Conservation (phyloP, 2,113 vertebrate genomes). For the Laticauda laticaudata region DNA sequence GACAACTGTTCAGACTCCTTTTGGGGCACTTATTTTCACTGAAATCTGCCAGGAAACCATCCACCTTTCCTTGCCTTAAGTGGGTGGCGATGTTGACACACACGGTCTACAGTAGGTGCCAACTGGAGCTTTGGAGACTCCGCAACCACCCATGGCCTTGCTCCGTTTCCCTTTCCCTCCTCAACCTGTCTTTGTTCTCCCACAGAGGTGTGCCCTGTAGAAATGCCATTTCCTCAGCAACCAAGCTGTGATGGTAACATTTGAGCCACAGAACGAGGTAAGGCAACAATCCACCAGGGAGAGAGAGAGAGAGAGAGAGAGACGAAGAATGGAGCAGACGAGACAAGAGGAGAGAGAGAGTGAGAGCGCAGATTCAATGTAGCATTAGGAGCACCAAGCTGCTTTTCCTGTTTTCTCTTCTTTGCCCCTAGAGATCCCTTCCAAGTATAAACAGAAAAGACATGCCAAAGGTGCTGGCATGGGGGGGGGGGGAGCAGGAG, state of each 20-base stretch:
- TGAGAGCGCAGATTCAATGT: neutral
- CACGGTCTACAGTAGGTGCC: neutral
- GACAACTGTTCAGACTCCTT: neutral
- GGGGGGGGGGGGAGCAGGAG: neutral
- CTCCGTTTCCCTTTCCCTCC: neutral
- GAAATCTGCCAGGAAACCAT: neutral
- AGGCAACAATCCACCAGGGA: neutral
- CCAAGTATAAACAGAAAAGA: conserved; percentile 26
- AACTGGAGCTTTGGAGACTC: neutral
- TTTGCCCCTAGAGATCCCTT: conserved; percentile 23
- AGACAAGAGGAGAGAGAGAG: too few species aligned
- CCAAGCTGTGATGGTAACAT: neutral
- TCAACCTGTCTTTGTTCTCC: neutral
- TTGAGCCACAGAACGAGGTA: neutral
- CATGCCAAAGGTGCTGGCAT: neutral
- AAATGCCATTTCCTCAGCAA: neutral
- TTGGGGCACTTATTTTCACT: neutral
- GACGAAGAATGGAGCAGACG: too few species aligned
- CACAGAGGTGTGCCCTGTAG: neutral
- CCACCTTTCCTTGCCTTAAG: neutral
- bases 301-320: neutral
- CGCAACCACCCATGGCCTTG: neutral
- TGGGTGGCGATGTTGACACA: neutral
- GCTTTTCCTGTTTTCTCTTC: neutral
- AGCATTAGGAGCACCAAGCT: conserved; percentile 15